These are phyloP conservation scores for Chiridota heheva DNA, from an alignment of 35 echinoderm and acorn worm genomes.

Conservation along the genomic window DNA sequence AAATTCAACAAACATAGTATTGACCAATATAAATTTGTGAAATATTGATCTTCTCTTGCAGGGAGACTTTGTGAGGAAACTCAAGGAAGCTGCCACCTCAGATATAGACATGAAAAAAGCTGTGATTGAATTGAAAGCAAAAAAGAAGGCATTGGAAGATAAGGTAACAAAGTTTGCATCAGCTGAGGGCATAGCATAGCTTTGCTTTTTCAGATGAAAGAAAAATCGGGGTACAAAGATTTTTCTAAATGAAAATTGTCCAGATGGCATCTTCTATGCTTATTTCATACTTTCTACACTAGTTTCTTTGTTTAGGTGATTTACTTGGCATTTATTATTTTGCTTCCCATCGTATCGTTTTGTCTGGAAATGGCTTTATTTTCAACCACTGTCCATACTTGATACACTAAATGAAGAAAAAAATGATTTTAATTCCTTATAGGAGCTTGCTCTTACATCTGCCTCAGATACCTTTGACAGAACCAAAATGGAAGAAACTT, in stretches of 20 bases:
- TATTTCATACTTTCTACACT: neutral
- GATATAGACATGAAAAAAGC: constrained; percentile 94
- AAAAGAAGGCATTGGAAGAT: constrained; percentile 92
- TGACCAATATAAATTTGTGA: too few species aligned
- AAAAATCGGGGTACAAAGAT: neutral
- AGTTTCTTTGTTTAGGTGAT: too few species aligned
- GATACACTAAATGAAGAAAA: too few species aligned
- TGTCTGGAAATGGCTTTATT: neutral
- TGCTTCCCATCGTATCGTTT: too few species aligned
- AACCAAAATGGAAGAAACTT: constrained; percentile 88
- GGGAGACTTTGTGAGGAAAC: constrained; percentile 91
- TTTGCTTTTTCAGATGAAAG: neutral
- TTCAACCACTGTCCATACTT: neutral
- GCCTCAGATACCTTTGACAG: constrained; percentile 72
- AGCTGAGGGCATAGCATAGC: neutral
- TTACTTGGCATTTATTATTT: too few species aligned
- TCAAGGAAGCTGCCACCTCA: constrained; percentile 74
- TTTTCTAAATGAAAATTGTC: neutral
- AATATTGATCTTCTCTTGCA: constrained; percentile 18
- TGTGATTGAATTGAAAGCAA: constrained; percentile 88
- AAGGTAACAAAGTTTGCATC: constrained; percentile 66
- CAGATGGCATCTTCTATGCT: neutral
- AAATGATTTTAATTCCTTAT: too few species aligned
- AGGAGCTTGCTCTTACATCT: constrained; percentile 85
- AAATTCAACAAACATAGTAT: too few species aligned